Evolutionary conservation across 1,140 invertebrate species (phyloP).

Genomic region (Nephotettix cincticeps): DNA sequence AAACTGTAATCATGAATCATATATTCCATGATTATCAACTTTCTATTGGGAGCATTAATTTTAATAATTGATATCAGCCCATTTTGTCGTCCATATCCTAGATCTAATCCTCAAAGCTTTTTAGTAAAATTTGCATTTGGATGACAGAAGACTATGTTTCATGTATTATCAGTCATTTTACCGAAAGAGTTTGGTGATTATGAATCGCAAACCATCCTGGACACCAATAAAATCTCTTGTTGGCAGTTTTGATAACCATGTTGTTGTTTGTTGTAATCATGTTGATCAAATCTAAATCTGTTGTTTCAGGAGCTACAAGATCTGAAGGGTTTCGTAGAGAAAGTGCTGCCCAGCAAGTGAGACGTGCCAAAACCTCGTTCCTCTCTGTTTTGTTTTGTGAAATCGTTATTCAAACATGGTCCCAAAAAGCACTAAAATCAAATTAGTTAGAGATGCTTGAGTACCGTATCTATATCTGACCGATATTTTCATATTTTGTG

Average conservation of each 20-base stretch:
- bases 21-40: not conserved
- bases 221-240: not conserved
- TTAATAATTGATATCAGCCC: not conserved
- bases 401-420: not conserved
- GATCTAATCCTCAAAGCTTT: not conserved
- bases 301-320: conserved; percentile 51
- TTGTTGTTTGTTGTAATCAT: conserved; percentile 1
- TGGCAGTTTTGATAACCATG: not conserved
- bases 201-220: not conserved
- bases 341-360: conserved; percentile 40
- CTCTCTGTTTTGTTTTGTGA: not conserved
- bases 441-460: not conserved
- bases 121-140: no score
- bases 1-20: not conserved
- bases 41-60: not conserved
- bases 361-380: not conserved
- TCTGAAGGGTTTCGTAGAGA: conserved; percentile 51
- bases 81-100: not conserved
- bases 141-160: no score
- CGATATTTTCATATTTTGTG: no score
- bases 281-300: conserved; percentile 29
- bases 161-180: not conserved
- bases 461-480: no score
- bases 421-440: conserved; percentile 1
- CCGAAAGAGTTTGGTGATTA: not conserved